Percentiles rank a stretch among this genome's conserved stretches.
Evolutionary conservation across 2,888 invertebrate species (phyloP).

Genomic region (Lepidochrysops patricia): DNA sequence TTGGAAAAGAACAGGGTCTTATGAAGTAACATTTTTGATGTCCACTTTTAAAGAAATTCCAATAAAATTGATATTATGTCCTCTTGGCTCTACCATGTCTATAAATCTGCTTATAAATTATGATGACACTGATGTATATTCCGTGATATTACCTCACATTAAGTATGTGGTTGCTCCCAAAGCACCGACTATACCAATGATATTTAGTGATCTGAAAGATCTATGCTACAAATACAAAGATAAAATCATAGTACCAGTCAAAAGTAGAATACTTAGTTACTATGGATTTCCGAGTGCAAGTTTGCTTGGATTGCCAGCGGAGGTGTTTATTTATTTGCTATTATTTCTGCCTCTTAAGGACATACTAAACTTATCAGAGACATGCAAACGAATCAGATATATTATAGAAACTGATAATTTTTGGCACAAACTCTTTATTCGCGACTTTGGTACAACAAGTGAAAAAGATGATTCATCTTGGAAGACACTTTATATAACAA

Average conservation of each 20-base stretch:
- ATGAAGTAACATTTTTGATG: constrained; percentile 44
- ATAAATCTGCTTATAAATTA: constrained; percentile 49
- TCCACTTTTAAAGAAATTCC: constrained; percentile 38
- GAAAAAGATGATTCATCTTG: constrained; percentile 34
- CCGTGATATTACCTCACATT: constrained; percentile 52
- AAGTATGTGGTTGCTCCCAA: constrained; percentile 52
- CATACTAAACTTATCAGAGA: constrained; percentile 43
- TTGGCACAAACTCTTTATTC: constrained; percentile 50
- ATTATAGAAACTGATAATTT: constrained; percentile 41
- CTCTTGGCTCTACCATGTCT: constrained; percentile 45
- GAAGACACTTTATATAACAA: constrained; percentile 42
- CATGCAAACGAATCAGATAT: constrained; percentile 42
- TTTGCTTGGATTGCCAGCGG: constrained; percentile 59
- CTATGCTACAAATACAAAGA: constrained; percentile 70
- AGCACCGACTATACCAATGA: constrained; percentile 48
- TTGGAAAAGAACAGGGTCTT: constrained; percentile 42
- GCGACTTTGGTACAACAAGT: constrained; percentile 40
- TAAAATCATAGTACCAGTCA: constrained; percentile 66
- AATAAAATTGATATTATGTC: constrained; percentile 49
- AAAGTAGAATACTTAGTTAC: constrained; percentile 64
- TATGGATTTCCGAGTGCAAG: constrained; percentile 64
- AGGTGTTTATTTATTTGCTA: constrained; percentile 48
- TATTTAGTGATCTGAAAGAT: constrained; percentile 58
- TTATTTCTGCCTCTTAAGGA: constrained; percentile 39
- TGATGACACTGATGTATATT: constrained; percentile 50